These are phyloP conservation scores for Cheirogaleus major DNA, from an alignment of 2,797 vertebrate genomes.

Conservation along the genomic window DNA sequence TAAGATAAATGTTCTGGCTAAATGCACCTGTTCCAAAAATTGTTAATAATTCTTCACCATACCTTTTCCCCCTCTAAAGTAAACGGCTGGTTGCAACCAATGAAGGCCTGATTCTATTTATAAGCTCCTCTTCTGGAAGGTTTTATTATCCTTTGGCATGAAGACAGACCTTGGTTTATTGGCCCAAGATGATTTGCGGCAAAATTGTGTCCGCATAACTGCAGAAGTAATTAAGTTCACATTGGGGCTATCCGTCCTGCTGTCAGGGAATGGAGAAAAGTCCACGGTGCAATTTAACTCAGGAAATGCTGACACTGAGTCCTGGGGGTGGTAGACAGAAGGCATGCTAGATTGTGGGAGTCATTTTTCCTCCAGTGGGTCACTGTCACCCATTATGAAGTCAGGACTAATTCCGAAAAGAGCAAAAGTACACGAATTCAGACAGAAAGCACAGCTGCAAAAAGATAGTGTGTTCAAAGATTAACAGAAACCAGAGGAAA, in stretches of 20 bases:
- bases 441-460: background rate
- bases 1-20: slow-evolving; percentile 41
- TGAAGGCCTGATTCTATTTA: background rate
- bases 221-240: slow-evolving; percentile 57
- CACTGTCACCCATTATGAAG: background rate
- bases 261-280: background rate
- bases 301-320: background rate
- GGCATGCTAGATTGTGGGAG: background rate
- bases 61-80: background rate
- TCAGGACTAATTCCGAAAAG: background rate
- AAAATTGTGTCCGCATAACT: slow-evolving; percentile 40
- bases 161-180: slow-evolving; percentile 49
- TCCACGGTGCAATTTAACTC: background rate
- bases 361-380: background rate
- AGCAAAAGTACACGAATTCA: background rate
- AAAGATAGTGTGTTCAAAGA: background rate
- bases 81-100: slow-evolving; percentile 33
- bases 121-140: background rate
- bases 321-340: background rate
- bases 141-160: slow-evolving; percentile 47
- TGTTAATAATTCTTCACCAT: slow-evolving; percentile 34
- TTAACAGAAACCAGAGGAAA: background rate
- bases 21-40: background rate
- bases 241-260: background rate
- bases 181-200: slow-evolving; percentile 39